Evolutionary conservation across 2,888 invertebrate genomes (phyloP).

Genomic region (Drosophila heteroneura): DNA sequence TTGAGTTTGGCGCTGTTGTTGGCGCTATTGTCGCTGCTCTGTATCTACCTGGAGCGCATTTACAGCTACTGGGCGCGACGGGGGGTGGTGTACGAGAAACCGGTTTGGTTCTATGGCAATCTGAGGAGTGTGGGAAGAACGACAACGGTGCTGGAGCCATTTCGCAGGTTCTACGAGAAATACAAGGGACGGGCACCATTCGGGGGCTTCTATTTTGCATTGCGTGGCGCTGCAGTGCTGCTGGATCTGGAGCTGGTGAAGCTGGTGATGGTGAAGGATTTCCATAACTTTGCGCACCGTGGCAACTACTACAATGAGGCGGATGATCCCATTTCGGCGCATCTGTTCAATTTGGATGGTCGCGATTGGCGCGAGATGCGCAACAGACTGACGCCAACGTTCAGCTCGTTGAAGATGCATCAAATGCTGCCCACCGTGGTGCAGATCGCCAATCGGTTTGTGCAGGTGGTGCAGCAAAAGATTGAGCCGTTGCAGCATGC

Average conservation of each 20-base stretch:
- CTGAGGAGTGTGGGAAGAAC: constrained; percentile 63
- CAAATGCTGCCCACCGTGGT: constrained; percentile 85
- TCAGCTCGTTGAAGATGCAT: constrained; percentile 86
- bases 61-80: constrained; percentile 70
- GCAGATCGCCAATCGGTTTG: constrained; percentile 78
- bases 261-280: constrained; percentile 84
- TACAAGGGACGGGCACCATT: constrained; percentile 71
- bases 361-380: constrained; percentile 86
- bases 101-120: constrained; percentile 69
- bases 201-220: constrained; percentile 76
- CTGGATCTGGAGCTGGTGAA: constrained; percentile 83
- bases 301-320: constrained; percentile 82
- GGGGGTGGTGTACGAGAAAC: constrained; percentile 68
- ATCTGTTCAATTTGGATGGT: constrained; percentile 84
- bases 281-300: constrained; percentile 83
- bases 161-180: constrained; percentile 71
- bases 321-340: constrained; percentile 83
- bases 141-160: constrained; percentile 58
- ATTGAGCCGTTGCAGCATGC: constrained; percentile 14
- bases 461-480: constrained; percentile 64
- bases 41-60: constrained; percentile 36
- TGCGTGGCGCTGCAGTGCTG: constrained; percentile 65
- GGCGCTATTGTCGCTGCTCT: constrained; percentile 26
- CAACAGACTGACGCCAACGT: constrained; percentile 85
- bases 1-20: constrained; percentile 35